Evolutionary conservation across 2,888 invertebrate species (phyloP), one percentile per base, ranked within the genome.

Genomic region (Rugalucina vietnamica): DNA sequence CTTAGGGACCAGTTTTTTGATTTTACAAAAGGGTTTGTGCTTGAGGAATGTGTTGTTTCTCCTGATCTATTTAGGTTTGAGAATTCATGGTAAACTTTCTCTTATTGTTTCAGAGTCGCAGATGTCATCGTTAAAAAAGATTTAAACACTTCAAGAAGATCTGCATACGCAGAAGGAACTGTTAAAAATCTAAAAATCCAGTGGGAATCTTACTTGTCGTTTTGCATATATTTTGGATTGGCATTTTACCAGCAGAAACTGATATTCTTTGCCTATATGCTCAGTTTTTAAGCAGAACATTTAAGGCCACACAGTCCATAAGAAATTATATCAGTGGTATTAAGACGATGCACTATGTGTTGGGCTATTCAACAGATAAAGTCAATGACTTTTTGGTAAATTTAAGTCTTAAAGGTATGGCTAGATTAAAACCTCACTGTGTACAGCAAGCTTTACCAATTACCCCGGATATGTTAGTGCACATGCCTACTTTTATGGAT

Each of bases 311-410:
- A 50, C 50, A 72, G 4, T 34, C 54, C 8, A 79, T 72, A 39
- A 71, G 50, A 43, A 79, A 79, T 73, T 79, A 79, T 49, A 79
- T 79, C 8, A 73, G 73, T 74, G 75, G 54, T 12, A 21, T 75
- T 4, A 75, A 75, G 29, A 57, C 75, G 12, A 34, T 75, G 50
- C 75, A 75, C 8, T 57, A 57, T 29, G 1, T 60, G 10, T 60
- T 60, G 29, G 75, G 34, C n/a, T 29, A 34, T 34, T n/a, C 32
- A 12, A 57, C 34, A 10, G 24, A 37, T 65, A 27, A 76, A 14
- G 36, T 76, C 14, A 37, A 34, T 34, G 39, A 36, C 27, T 65
- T 65, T 65, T 24, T 27, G 5, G 4, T 76, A 5, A 34, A 34
- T 18, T 39, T 76, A 21, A 65, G 57, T 27, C 5, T 76, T 27